These are phyloP conservation scores for Noctua janthina DNA, from an alignment of 2,888 invertebrate genomes.

Conservation along the genomic window DNA sequence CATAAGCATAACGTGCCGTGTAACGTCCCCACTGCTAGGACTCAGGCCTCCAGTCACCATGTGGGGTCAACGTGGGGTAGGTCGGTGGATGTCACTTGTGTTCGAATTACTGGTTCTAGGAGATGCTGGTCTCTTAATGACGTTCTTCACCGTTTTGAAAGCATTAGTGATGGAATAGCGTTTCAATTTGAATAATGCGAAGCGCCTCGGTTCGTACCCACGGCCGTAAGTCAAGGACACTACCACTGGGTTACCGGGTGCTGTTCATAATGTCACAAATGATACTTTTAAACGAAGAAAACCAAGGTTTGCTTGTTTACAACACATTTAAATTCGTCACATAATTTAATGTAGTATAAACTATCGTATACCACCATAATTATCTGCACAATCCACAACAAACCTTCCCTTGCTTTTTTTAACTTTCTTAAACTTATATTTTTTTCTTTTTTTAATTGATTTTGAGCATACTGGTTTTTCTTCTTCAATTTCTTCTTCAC, in stretches of 20 bases:
- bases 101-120: neutral
- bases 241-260: neutral
- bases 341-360: neutral
- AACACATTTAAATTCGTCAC: slow-evolving; percentile 1
- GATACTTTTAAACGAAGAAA: neutral
- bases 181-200: neutral
- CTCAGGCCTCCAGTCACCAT: neutral
- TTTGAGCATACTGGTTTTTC: slow-evolving; percentile 32
- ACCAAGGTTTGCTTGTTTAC: neutral
- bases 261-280: neutral
- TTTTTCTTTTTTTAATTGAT: slow-evolving; percentile 11
- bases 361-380: neutral
- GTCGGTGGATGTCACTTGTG: neutral
- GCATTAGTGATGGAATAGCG: neutral
- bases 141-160: neutral
- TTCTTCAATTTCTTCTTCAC: slow-evolving; percentile 1
- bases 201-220: neutral
- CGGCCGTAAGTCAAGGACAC: neutral
- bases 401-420: neutral
- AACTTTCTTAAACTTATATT: neutral
- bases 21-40: neutral
- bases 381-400: neutral
- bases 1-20: neutral
- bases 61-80: no score
- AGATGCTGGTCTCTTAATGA: neutral